These are phyloP conservation scores for Reinhardtius hippoglossoides DNA, from an alignment of 2,113 vertebrate genomes.

Conservation along the genomic window DNA sequence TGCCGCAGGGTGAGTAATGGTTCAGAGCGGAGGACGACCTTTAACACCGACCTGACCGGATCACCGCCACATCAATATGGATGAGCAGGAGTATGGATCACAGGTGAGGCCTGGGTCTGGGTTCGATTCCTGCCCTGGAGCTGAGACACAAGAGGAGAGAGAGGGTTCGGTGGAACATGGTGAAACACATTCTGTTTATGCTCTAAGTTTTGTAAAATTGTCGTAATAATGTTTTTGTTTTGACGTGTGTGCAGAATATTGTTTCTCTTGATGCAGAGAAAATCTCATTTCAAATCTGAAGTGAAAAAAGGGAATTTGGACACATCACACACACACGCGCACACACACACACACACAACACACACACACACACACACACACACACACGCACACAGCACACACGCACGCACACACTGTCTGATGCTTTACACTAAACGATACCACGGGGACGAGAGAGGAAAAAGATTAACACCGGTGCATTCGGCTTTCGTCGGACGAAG, in stretches of 20 bases:
- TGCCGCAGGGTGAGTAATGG: conserved; percentile 57
- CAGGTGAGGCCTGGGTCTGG: conserved; percentile 23
- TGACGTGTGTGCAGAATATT: background rate
- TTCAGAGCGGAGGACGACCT: conserved; percentile 16
- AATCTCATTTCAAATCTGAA: background rate
- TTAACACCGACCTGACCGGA: conserved; percentile 32
- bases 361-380: background rate
- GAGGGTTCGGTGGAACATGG: no score
- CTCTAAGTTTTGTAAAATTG: background rate
- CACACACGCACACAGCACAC: background rate
- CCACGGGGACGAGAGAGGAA: background rate
- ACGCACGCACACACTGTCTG: background rate
- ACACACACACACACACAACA: background rate
- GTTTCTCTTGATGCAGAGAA: background rate
- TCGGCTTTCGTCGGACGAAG: background rate
- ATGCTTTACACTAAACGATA: background rate
- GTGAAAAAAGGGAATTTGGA: background rate
- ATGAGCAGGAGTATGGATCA: conserved; percentile 15
- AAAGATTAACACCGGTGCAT: background rate
- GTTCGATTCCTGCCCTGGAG: background rate
- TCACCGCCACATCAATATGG: conserved; percentile 2
- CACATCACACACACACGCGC: background rate
- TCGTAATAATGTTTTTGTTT: background rate
- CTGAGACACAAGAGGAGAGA: no score
- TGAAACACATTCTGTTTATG: no score